Evolutionary conservation across 1,140 invertebrate genomes (phyloP).

Genomic region (Anastatus disparis): DNA sequence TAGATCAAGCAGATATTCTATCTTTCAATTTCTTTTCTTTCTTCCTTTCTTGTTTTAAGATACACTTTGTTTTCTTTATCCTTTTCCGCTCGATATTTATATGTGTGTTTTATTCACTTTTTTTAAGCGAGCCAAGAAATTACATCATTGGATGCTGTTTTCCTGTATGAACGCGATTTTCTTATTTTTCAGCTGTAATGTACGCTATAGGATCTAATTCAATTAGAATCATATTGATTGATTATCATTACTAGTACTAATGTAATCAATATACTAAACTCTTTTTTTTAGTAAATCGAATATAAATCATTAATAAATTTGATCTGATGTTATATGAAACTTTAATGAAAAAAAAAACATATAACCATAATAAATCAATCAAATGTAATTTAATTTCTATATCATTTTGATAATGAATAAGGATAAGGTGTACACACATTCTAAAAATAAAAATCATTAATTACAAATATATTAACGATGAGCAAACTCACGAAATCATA

Average conservation of each 20-base stretch:
- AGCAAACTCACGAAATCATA: too few species aligned
- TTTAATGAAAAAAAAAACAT: too few species aligned
- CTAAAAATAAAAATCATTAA: too few species aligned
- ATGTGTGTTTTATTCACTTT: too few species aligned
- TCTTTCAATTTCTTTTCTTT: neutral
- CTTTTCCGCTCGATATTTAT: too few species aligned
- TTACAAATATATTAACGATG: too few species aligned
- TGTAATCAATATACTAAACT: conserved; percentile 3
- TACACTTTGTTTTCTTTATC: neutral
- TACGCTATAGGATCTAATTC: conserved; percentile 16
- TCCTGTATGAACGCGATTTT: conserved; percentile 23
- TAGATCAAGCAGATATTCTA: neutral
- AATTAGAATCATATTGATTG: conserved; percentile 29
- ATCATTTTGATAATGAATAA: too few species aligned
- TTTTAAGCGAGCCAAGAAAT: too few species aligned
- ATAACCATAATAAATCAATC: too few species aligned
- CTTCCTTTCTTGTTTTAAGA: neutral
- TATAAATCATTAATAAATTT: conserved; percentile 29
- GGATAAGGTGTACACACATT: too few species aligned
- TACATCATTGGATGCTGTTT: too few species aligned
- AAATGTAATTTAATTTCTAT: too few species aligned
- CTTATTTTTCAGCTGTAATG: conserved; percentile 12
- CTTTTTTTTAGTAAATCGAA: conserved; percentile 8
- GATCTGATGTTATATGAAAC: conserved; percentile 13
- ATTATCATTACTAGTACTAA: conserved; percentile 14